Evolutionary conservation across 2,113 vertebrate species (phyloP), one percentile per base, ranked within the genome.

Genomic region (Zingel zingel): DNA sequence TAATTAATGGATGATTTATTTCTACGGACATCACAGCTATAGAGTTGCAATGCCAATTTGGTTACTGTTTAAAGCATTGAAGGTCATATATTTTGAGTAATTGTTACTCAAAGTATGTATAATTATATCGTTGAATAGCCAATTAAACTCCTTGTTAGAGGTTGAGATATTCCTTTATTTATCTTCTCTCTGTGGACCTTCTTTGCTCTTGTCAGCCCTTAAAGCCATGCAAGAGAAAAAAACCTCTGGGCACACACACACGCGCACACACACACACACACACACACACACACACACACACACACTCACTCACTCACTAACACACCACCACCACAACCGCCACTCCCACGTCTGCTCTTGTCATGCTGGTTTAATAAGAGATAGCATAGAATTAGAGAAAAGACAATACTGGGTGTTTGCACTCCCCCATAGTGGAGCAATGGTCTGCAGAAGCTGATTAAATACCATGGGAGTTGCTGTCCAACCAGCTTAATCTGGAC

Each of bases 71-170:
- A 91, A 83, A 61, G 77, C 83, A 92, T n/a, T 88, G 82, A 90
- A 91, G 89, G 93, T 94, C 93, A 94, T 72, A 86, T 88, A 91
- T 90, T 86, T 73, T 62, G 80, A 81, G 88, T 92, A 89, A 94
- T 88, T 93, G 88, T 89, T 93, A 85, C 88, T 94, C 79, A 83
- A 90, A 87, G 82, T 87, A 86, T 76, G 47, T 89, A 76, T 94
- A 92, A 95, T 93, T 94, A 92, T 89, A 91, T 89, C 77, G 66
- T 81, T 92, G 85, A 95, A 93, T 89, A 88, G 85, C 86, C 87
- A 93, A 93, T 92, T 94, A 92, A 94, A 93, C 91, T 89, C 80
- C 81, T 77, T 84, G 79, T 91, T 89, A 85, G 88, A 88, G 91
- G 84, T 85, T 88, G 82, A 83, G 88, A 92, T 90, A 91, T 89